These are phyloP conservation scores for Drosophila sturtevanti DNA, from an alignment of 1,140 invertebrate genomes.

Conservation along the genomic window DNA sequence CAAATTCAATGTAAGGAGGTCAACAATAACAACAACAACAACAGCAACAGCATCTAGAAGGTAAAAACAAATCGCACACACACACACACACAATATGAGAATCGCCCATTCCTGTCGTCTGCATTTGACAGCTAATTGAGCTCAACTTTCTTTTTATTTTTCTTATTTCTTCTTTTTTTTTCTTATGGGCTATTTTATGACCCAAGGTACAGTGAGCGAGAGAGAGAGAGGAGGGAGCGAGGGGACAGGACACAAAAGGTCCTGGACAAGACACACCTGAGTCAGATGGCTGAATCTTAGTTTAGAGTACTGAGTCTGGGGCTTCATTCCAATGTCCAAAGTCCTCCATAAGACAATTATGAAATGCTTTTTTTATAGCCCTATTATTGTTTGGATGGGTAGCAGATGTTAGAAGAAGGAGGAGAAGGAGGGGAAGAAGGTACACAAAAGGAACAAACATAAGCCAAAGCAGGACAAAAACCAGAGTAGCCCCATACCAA, in stretches of 20 bases:
- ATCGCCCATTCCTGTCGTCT: conserved; percentile 32
- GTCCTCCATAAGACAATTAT: conserved; percentile 69
- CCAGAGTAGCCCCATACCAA: not conserved
- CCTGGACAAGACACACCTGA: conserved; percentile 45
- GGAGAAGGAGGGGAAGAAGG: not conserved
- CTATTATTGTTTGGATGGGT: conserved; percentile 58
- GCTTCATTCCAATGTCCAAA: conserved; percentile 12
- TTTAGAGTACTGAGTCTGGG: conserved; percentile 4
- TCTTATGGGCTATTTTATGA: conserved; percentile 65
- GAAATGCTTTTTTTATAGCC: conserved; percentile 75
- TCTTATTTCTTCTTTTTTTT: not conserved
- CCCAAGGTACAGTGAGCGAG: too few relatives aligned
- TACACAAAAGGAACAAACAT: conserved; percentile 5
- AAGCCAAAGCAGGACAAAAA: not conserved
- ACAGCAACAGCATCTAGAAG: too few relatives aligned
- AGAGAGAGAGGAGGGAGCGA: too few relatives aligned
- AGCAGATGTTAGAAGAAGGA: not conserved
- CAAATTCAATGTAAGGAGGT: conserved; percentile 42
- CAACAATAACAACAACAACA: not conserved
- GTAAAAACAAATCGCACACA: conserved; percentile 3
- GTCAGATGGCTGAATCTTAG: conserved; percentile 8
- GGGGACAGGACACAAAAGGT: conserved; percentile 47
- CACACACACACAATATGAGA: not conserved
- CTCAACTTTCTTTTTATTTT: conserved; percentile 26
- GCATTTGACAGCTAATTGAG: conserved; percentile 72